Evolutionary conservation across 2,888 invertebrate species (phyloP).

Genomic region (Magallana nippona): DNA sequence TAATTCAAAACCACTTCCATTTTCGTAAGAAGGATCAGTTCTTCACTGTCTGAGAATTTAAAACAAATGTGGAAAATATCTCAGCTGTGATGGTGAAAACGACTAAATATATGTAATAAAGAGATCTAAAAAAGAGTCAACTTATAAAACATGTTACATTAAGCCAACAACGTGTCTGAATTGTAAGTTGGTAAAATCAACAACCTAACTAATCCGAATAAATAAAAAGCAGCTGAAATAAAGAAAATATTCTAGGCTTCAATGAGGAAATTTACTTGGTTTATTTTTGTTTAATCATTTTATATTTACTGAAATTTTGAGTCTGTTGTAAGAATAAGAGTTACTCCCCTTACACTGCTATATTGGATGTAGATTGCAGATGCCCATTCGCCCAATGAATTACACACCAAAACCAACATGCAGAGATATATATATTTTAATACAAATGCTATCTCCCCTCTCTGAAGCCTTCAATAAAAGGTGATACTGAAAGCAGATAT

Average conservation of each 20-base stretch:
- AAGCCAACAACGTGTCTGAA: slow-evolving; percentile 18
- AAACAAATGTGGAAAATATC: slow-evolving; percentile 12
- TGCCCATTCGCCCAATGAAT: neutral
- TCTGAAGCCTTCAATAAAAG: slow-evolving; percentile 9
- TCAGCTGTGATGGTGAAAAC: slow-evolving; percentile 12
- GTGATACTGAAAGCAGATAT: neutral
- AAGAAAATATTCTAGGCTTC: slow-evolving; percentile 8
- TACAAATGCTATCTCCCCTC: neutral
- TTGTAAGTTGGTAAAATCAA: neutral
- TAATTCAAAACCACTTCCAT: neutral
- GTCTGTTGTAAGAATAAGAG: neutral
- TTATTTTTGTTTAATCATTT: neutral
- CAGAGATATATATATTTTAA: neutral
- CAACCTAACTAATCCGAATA: slow-evolving; percentile 1
- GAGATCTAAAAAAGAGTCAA: neutral
- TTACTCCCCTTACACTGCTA: slow-evolving; percentile 17
- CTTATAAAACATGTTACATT: slow-evolving; percentile 7
- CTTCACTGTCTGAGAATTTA: neutral
- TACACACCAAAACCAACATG: slow-evolving; percentile 12
- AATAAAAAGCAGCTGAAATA: neutral
- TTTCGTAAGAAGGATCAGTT: neutral
- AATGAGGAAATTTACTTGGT: neutral
- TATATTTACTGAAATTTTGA: too few relatives aligned
- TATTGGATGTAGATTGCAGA: neutral
- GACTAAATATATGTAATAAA: neutral